phyloP scores from a whole-genome alignment of 1,140 invertebrate genomes.

The Pararge aegeria region DNA sequence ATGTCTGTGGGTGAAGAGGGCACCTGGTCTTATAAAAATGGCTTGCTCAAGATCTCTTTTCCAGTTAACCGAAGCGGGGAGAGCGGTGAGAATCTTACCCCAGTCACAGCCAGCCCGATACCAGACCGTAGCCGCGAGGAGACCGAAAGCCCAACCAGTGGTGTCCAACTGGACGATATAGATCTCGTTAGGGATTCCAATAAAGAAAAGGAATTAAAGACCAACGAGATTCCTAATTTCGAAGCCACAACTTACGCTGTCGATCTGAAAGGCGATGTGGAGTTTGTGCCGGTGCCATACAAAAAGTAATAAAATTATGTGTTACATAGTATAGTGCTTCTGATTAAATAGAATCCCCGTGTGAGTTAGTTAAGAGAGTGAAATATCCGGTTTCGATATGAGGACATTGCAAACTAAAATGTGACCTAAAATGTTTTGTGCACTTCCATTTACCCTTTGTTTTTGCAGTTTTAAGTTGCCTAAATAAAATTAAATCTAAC shows the following conservation, averaged over 20 bases:
- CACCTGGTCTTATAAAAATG: slow-evolving; percentile 19
- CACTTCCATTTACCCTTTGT: too few species aligned
- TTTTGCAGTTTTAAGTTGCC: too few species aligned
- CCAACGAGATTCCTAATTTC: slow-evolving; percentile 30
- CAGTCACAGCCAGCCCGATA: background rate
- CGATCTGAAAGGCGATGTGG: slow-evolving; percentile 31
- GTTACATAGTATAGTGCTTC: too few species aligned
- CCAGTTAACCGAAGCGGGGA: background rate
- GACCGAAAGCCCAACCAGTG: slow-evolving; percentile 16
- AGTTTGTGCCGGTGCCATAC: slow-evolving; percentile 25
- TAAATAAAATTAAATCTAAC: too few species aligned
- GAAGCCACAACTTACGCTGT: slow-evolving; percentile 40
- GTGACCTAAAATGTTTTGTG: too few species aligned
- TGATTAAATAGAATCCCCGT: too few species aligned
- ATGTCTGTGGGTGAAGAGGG: slow-evolving; percentile 6
- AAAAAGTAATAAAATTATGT: too few species aligned
- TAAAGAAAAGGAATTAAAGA: slow-evolving; percentile 17
- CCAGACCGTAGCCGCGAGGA: slow-evolving; percentile 22
- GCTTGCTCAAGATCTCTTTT: slow-evolving; percentile 11
- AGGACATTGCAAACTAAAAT: too few species aligned
- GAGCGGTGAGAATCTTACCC: background rate
- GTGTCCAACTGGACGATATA: slow-evolving; percentile 22
- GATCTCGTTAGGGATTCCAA: slow-evolving; percentile 21
- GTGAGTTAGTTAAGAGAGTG: too few species aligned
- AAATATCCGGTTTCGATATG: too few species aligned